These are phyloP conservation scores for Cherax quadricarinatus DNA, from an alignment of 1,140 invertebrate genomes.

Conservation along the genomic window DNA sequence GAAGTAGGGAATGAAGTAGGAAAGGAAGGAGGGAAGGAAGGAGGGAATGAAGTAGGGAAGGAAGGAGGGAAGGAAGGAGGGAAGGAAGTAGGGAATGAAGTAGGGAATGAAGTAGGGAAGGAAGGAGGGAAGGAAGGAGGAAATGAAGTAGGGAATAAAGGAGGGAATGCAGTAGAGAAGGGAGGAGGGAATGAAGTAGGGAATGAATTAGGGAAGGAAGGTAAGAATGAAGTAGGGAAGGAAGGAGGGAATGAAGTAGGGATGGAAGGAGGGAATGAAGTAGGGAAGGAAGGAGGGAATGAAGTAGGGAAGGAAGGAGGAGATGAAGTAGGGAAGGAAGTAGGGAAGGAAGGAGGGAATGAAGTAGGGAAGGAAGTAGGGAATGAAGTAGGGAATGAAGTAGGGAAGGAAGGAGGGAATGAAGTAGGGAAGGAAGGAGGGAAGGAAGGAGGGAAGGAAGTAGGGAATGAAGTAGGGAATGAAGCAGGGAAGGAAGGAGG, in stretches of 20 bases:
- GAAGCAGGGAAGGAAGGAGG: not conserved
- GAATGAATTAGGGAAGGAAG: slow-evolving; percentile 5
- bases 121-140: not conserved
- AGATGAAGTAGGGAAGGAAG: not conserved
- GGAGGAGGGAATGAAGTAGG: not conserved
- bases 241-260: slow-evolving; percentile 25
- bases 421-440: too few relatives aligned
- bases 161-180: too few relatives aligned
- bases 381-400: not conserved
- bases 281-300: too few relatives aligned
- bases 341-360: too few relatives aligned
- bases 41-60: not conserved
- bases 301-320: not conserved
- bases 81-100: too few relatives aligned
- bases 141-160: not conserved
- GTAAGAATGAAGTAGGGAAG: slow-evolving; percentile 6
- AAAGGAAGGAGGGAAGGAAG: not conserved
- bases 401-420: not conserved
- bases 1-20: too few relatives aligned
- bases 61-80: too few relatives aligned
- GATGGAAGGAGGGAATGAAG: not conserved
- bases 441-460: too few relatives aligned
- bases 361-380: too few relatives aligned
- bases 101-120: too few relatives aligned
- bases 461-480: not conserved